Evolutionary conservation across 2,888 invertebrate genomes (phyloP).

Genomic region (Xestia xanthographa): DNA sequence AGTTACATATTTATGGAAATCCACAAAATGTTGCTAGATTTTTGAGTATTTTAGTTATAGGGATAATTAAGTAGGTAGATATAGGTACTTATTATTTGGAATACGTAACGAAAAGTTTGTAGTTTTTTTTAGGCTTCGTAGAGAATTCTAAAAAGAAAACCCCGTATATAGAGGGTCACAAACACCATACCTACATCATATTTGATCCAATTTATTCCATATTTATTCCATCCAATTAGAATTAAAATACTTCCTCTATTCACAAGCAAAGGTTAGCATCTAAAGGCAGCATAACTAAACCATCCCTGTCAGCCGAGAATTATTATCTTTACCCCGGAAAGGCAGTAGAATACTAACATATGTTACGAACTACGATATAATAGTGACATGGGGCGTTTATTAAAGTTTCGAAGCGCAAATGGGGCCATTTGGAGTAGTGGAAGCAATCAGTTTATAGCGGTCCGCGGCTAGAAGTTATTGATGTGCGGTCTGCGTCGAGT

Average conservation of each 20-base stretch:
- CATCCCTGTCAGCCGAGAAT: conserved; percentile 33
- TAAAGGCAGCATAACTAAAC: conserved; percentile 35
- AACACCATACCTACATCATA: background rate
- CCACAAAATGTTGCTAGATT: background rate
- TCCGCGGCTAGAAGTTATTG: conserved; percentile 80
- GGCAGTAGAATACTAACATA: conserved; percentile 55
- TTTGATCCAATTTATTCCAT: too few relatives aligned
- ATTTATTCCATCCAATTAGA: conserved; percentile 36
- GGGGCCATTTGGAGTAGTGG: conserved; percentile 73
- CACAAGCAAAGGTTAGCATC: conserved; percentile 7
- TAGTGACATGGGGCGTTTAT: conserved; percentile 60
- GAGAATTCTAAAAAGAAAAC: background rate
- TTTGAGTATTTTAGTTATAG: background rate
- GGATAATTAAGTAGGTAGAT: background rate
- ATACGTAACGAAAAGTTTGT: background rate
- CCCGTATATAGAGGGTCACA: background rate
- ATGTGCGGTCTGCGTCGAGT: conserved; percentile 79
- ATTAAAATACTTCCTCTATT: conserved; percentile 25
- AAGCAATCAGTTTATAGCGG: conserved; percentile 86
- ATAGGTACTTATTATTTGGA: background rate
- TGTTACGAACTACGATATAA: conserved; percentile 53
- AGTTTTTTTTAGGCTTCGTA: background rate
- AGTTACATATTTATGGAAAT: background rate
- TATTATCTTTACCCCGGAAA: conserved; percentile 49
- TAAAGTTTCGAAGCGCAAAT: conserved; percentile 70